Evolutionary conservation across 2,113 vertebrate genomes (phyloP).

Genomic region (Heterotilapia buettikoferi): DNA sequence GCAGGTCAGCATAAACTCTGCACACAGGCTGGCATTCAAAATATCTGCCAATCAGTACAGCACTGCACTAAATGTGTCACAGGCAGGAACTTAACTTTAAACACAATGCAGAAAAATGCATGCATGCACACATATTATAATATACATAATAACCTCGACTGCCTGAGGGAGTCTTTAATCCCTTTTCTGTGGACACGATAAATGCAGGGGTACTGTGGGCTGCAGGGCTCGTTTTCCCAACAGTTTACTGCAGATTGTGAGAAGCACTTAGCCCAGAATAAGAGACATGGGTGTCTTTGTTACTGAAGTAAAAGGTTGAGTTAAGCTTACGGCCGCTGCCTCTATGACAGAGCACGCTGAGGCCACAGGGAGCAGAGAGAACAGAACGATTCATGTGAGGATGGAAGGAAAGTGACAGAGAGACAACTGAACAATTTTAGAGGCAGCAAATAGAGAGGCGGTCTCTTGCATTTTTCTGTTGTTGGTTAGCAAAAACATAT

Average conservation of each 20-base stretch:
- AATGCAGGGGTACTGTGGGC: conserved; percentile 51
- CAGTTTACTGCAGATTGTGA: conserved; percentile 72
- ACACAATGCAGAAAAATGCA: conserved; percentile 1
- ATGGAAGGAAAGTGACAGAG: conserved; percentile 14
- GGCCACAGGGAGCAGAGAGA: conserved; percentile 17
- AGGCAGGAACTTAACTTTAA: conserved; percentile 22
- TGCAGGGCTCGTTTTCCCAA: conserved; percentile 63
- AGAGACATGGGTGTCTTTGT: conserved; percentile 74
- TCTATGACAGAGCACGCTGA: conserved; percentile 36
- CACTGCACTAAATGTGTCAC: not conserved
- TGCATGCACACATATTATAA: not conserved
- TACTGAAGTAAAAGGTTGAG: conserved; percentile 78
- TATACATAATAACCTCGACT: conserved; percentile 9
- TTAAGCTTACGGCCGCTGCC: conserved; percentile 68
- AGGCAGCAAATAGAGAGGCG: not conserved
- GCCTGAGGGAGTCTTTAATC: conserved; percentile 34
- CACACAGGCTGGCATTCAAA: not conserved
- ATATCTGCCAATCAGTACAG: not conserved
- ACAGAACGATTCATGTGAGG: conserved; percentile 10
- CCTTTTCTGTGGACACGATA: conserved; percentile 41
- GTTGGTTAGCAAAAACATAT: not conserved
- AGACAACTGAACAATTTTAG: conserved; percentile 21
- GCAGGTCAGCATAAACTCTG: not conserved
- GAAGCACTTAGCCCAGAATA: conserved; percentile 77
- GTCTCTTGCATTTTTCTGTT: not conserved